Evolutionary conservation across 2,888 invertebrate species (phyloP), one percentile per base, ranked within the genome.

Genomic region (Hyposoter didymator): DNA sequence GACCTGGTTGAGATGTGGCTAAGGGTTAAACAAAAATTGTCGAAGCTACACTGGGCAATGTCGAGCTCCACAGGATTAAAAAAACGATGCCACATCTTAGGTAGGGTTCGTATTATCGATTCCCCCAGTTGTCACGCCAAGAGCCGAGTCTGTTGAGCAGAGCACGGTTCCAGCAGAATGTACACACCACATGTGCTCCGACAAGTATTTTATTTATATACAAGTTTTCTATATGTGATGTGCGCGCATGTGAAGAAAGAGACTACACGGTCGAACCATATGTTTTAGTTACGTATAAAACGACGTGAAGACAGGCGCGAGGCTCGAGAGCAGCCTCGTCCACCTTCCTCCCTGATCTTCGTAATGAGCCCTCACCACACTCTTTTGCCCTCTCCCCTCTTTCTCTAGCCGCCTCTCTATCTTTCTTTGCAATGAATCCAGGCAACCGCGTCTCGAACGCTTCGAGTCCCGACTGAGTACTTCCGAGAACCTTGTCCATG

Each of bases 321-420:
- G 28, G 70, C 85, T 64, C 72, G 59, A 78, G 69, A 78, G 85
- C 69, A 67, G 64, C 80, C 62, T 70, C 52, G 82, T 82, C 69
- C 82, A 84, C 81, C 84, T 84, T 82, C 82, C 52, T 64, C 78
- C 35, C 64, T 69, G 83, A 85, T 85, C 75, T 78, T 82, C 74
- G 84, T 85, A 82, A 85, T 82, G 82, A 85, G 84, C 82, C 82
- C 82, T 82, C 75, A 75, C 78, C 78, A 35, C 4, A 85, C 78
- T 82, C 47, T 66, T 69, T 47, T 12, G 67, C n/a, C 32, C 66
- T 19, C 43, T 39, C 17, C 39, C 67, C 22, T 45, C n/a, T 55
- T 45, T 43, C 62, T 59, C 69, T 69, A 45, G 69, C 62, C 59
- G 43, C 22, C 47, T 78, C 69, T 84, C 32, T 47, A 17, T 84